Percentiles rank a stretch among this genome's conserved stretches.
phyloP scores from a whole-genome alignment of 2,797 vertebrate species.

The Sebastes aleutianus region DNA sequence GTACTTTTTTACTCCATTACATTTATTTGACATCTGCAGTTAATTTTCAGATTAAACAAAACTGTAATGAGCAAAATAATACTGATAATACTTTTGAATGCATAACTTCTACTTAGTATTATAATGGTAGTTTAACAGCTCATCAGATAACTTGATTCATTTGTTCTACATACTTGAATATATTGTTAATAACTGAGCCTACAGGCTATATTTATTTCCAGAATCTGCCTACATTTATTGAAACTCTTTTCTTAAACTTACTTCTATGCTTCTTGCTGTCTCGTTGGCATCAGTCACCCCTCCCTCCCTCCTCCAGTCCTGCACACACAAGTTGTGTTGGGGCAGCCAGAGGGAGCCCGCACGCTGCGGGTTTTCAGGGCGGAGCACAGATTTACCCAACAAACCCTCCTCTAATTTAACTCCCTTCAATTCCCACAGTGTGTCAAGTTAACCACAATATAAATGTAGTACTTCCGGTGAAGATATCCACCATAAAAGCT shows the following conservation, averaged over 20 bases:
- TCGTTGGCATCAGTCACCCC: neutral
- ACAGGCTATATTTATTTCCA: neutral
- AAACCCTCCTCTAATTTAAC: constrained; percentile 43
- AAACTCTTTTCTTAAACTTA: neutral
- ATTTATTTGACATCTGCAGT: neutral
- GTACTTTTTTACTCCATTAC: neutral
- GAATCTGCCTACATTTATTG: neutral
- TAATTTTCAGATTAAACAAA: neutral
- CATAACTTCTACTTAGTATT: neutral
- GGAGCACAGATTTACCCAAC: constrained; percentile 49
- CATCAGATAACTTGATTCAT: neutral
- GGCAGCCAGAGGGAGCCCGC: constrained; percentile 77
- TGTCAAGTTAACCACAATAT: constrained; percentile 14
- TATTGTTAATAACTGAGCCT: neutral
- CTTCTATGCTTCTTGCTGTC: fast-evolving
- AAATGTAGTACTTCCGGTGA: neutral
- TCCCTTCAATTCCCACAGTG: neutral
- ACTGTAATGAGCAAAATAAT: neutral
- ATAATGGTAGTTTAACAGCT: neutral
- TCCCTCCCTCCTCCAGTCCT: neutral
- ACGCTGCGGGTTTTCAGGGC: constrained; percentile 52
- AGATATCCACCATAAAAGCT: neutral
- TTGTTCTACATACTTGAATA: neutral
- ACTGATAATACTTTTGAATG: neutral
- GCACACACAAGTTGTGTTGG: neutral